These are phyloP conservation scores for Ophion obscuratus DNA, from an alignment of 2,888 invertebrate genomes.

Conservation along the genomic window DNA sequence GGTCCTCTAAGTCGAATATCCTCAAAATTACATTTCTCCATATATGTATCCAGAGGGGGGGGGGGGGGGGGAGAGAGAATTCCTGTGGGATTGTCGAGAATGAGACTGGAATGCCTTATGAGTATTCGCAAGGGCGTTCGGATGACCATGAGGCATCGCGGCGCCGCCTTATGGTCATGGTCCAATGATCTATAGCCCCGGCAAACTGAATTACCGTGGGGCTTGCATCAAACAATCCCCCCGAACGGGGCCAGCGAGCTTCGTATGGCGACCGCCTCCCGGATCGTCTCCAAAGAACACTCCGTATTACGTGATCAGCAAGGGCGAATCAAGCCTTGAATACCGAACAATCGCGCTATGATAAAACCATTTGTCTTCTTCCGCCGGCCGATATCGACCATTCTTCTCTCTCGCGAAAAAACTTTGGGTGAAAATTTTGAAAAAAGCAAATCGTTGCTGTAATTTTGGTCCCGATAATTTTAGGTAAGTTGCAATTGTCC, in stretches of 20 bases:
- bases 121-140: constrained; percentile 48
- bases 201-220: constrained; percentile 62
- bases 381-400: background rate
- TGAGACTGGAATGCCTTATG: constrained; percentile 69
- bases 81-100: constrained; percentile 65
- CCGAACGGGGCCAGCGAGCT: constrained; percentile 4
- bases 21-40: too few relatives aligned
- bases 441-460: background rate
- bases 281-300: background rate
- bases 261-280: constrained; percentile 2
- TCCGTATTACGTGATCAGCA: constrained; percentile 32
- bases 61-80: constrained; percentile 41
- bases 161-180: constrained; percentile 49
- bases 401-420: background rate
- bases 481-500: too few relatives aligned
- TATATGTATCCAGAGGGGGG: background rate
- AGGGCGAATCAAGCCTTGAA: constrained; percentile 2
- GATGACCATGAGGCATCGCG: constrained; percentile 44
- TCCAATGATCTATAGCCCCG: constrained; percentile 63
- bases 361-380: background rate
- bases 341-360: background rate
- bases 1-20: too few relatives aligned
- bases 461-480: too few relatives aligned
- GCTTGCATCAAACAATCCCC: constrained; percentile 48
- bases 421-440: background rate